These are phyloP conservation scores for Melipona bicolor DNA, from an alignment of 2,888 invertebrate genomes.

Conservation along the genomic window DNA sequence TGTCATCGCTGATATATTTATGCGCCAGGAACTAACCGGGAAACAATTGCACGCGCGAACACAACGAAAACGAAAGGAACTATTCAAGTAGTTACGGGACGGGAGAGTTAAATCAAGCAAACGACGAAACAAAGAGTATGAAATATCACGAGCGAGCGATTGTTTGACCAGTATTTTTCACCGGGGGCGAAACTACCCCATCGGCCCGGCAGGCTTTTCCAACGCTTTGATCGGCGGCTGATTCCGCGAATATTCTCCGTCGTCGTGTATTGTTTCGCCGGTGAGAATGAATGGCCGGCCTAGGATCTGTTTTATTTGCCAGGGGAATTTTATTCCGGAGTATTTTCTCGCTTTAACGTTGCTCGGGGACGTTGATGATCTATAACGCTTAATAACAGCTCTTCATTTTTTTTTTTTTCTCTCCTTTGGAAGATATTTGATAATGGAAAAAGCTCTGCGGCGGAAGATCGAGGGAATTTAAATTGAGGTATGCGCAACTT, in stretches of 20 bases:
- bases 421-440: not conserved
- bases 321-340: not conserved
- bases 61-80: constrained; percentile 35
- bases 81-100: constrained; percentile 6
- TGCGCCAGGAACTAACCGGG: not conserved
- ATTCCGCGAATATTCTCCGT: constrained; percentile 29
- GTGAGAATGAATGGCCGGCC: constrained; percentile 5
- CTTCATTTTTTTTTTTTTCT: not conserved
- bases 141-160: constrained; percentile 34
- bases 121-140: constrained; percentile 32
- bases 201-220: not conserved
- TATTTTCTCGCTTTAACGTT: not conserved
- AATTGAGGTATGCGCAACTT: too few species aligned
- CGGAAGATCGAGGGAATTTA: not conserved
- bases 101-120: constrained; percentile 5
- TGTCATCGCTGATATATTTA: not conserved
- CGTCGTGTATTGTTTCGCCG: constrained; percentile 22
- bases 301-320: constrained; percentile 8
- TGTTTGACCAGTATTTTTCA: constrained; percentile 19
- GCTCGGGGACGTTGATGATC: not conserved
- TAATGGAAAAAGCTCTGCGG: not conserved
- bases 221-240: constrained; percentile 29
- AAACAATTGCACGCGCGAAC: constrained; percentile 6
- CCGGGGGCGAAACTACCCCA: constrained; percentile 5
- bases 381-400: not conserved